Conservation (phyloP, 2,888 invertebrate genomes). For the Netelia inedita region DNA sequence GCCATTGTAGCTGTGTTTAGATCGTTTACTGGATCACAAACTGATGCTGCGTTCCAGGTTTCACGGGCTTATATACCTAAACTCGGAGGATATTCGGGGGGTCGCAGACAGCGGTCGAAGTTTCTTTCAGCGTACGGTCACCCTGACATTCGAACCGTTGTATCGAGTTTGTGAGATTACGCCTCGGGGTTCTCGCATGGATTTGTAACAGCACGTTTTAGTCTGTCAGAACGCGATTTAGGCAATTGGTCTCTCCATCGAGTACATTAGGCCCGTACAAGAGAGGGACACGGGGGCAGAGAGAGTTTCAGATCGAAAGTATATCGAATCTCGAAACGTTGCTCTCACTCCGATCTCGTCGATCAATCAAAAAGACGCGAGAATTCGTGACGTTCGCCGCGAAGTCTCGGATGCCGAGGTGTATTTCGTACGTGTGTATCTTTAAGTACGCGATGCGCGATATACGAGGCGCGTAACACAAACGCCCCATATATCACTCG, state of each 20-base stretch:
- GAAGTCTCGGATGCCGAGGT: too few species aligned
- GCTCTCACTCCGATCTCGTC: constrained; percentile 29
- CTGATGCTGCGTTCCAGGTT: constrained; percentile 68
- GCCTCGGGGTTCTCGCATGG: constrained; percentile 7
- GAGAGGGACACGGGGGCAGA: neutral
- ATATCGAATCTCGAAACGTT: neutral
- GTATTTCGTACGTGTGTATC: neutral
- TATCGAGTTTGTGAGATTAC: constrained; percentile 11
- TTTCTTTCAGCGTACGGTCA: constrained; percentile 30
- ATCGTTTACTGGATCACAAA: constrained; percentile 71
- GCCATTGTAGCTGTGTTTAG: constrained; percentile 71
- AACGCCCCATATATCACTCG: neutral
- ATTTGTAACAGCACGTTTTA: constrained; percentile 26
- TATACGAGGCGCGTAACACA: too few species aligned
- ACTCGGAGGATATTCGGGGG: constrained; percentile 30
- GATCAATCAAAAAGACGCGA: constrained; percentile 25
- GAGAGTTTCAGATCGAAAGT: neutral
- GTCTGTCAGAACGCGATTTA: constrained; percentile 41
- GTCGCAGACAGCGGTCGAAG: constrained; percentile 18
- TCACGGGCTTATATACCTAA: constrained; percentile 69
- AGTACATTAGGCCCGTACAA: neutral
- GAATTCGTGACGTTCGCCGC: constrained; percentile 9
- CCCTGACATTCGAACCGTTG: constrained; percentile 18
- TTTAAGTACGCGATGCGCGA: too few species aligned
- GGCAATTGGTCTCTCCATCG: constrained; percentile 18